Evolutionary conservation across 2,888 invertebrate genomes (phyloP).

Genomic region (Oxyscelio sp.): DNA sequence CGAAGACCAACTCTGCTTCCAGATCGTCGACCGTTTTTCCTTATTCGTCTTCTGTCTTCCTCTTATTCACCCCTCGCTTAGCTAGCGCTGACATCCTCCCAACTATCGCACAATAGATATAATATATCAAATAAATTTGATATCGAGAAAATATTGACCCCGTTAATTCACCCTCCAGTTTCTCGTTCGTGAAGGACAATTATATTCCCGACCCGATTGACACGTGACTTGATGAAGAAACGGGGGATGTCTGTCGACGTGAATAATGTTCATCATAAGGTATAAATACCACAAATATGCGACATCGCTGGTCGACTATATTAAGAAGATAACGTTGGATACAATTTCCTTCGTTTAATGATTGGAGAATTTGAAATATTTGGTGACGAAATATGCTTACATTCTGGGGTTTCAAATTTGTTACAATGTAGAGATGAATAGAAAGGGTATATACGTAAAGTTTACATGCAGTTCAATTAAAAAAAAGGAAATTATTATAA

Average conservation of each 20-base stretch:
- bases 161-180: constrained; percentile 78
- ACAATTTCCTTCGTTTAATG: constrained; percentile 8
- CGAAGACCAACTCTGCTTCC: no score
- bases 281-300: constrained; percentile 46
- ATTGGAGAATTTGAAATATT: background rate
- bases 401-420: no score
- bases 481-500: no score
- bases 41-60: no score
- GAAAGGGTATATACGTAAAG: no score
- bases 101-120: constrained; percentile 83
- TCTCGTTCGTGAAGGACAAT: constrained; percentile 77
- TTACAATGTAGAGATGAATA: no score
- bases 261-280: constrained; percentile 54
- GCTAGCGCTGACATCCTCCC: constrained; percentile 80
- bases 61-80: constrained; percentile 78
- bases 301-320: constrained; percentile 21
- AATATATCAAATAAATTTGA: constrained; percentile 85
- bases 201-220: constrained; percentile 75
- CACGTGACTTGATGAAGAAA: constrained; percentile 68
- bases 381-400: no score
- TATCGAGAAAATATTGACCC: constrained; percentile 82
- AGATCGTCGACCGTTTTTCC: no score
- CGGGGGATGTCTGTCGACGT: constrained; percentile 32
- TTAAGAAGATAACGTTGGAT: constrained; percentile 28
- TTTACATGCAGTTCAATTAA: no score